A percentile compares a stretch with the other conserved stretches of the same genome.
These are phyloP conservation scores for Amiota minor DNA, from an alignment of 2,888 invertebrate genomes.

Conservation along the genomic window DNA sequence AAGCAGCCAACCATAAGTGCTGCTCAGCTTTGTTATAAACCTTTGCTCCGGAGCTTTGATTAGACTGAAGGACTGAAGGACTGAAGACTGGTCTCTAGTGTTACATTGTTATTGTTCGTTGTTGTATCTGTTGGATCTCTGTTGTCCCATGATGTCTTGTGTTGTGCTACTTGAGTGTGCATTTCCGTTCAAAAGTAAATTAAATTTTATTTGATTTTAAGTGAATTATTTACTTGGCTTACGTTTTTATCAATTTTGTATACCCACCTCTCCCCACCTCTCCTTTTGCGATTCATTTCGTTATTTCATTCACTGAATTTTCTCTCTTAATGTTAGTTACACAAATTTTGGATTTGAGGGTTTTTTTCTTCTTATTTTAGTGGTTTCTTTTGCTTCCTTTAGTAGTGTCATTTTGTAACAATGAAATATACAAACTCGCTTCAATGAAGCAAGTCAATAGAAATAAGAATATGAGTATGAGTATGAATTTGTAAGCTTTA, in stretches of 20 bases:
- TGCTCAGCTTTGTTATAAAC: conserved; percentile 20
- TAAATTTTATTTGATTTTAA: conserved; percentile 62
- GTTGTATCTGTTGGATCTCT: background rate
- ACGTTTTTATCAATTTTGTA: conserved; percentile 20
- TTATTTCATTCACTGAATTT: background rate
- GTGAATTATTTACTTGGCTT: conserved; percentile 55
- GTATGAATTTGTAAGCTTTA: too few species aligned
- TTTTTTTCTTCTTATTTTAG: background rate
- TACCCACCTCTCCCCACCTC: background rate
- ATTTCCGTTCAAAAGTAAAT: conserved; percentile 57
- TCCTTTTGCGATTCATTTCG: conserved; percentile 1
- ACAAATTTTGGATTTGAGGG: background rate
- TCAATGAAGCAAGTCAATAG: too few species aligned
- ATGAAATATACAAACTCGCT: too few species aligned
- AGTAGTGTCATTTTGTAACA: too few species aligned
- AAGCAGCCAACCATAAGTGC: conserved; percentile 38
- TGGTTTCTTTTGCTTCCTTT: background rate
- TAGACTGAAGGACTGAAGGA: background rate
- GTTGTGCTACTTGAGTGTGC: conserved; percentile 38
- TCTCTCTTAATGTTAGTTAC: background rate
- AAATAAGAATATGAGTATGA: too few species aligned
- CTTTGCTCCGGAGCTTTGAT: conserved; percentile 12
- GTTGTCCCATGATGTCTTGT: background rate
- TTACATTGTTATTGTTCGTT: too few species aligned
- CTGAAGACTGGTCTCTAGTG: background rate